These are phyloP conservation scores for Acrobasis suavella DNA, from an alignment of 2,888 invertebrate genomes.

Conservation along the genomic window DNA sequence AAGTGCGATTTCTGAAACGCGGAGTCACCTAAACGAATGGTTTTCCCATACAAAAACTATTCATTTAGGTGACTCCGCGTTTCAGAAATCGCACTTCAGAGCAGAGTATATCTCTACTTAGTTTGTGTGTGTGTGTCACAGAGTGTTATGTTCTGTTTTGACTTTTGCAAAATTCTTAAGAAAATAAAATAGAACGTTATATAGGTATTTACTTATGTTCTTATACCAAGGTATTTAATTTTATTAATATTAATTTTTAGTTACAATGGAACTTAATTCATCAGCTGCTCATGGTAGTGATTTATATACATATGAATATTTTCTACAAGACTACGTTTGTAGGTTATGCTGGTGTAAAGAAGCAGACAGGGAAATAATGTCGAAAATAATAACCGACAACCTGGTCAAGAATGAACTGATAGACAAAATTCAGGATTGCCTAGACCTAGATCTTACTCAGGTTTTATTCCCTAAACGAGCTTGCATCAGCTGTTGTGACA, in stretches of 20 bases:
- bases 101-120: too few species aligned
- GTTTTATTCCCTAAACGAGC: constrained; percentile 49
- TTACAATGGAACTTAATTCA: neutral
- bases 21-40: too few species aligned
- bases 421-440: constrained; percentile 55
- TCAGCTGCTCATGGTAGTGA: constrained; percentile 35
- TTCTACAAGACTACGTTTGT: constrained; percentile 59
- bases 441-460: constrained; percentile 52
- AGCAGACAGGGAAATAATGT: constrained; percentile 44
- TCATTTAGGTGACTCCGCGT: too few species aligned
- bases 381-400: constrained; percentile 32
- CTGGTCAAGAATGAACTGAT: constrained; percentile 38
- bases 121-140: too few species aligned
- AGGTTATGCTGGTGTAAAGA: constrained; percentile 63
- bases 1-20: too few species aligned
- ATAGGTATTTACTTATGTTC: too few species aligned
- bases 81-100: too few species aligned
- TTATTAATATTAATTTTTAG: neutral
- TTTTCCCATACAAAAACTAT: too few species aligned
- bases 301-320: constrained; percentile 58
- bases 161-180: too few species aligned
- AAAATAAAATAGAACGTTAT: too few species aligned
- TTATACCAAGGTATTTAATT: too few species aligned
- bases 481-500: constrained; percentile 53
- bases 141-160: too few species aligned